Base-by-base conservation (phyloP, 2,888 invertebrate genomes). In the Athalia circularis region DNA sequence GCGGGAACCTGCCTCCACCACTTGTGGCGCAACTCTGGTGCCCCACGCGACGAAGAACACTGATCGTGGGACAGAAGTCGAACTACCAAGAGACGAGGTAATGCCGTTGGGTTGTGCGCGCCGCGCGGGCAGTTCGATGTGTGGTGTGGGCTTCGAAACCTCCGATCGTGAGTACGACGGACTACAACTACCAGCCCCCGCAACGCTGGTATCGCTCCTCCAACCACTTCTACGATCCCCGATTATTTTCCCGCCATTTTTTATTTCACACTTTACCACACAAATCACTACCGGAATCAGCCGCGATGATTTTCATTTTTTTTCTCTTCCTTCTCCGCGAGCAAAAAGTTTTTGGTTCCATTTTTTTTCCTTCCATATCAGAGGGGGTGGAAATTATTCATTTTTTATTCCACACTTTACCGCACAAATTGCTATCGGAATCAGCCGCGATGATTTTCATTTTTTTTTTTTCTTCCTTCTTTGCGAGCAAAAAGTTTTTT, bases 1-100 rank as follows among this genome's bases (percentile, higher is more conserved):
- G 85, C 87, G 86, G 86, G 83, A 83, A 82, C 85, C 85, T 86
- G 85, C 85, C 87, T 85, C 87, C 87, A 86, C 86, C 87, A 87
- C 87, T 87, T 87, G 87, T 87, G 87, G 87, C 86, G 81, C 82
- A 72, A 72, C 72, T 72, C 72, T 80, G 81, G 29, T 64, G 72
- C 50, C 59, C 77, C 76, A 64, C 79, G 79, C 80, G 81, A 79
- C 80, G 80, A 65, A 57, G 67, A 77, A 67, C 59, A 77, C 65
- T 72, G 72, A 72, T 72, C 72, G 72, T 50, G 57, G 43, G 72
- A 72, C 64, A 78, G 68, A 79, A 77, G 77, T 29, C 29, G 57
- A 62, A 59, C 59, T 64, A 65, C 65, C 76, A 77, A 74, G 67
- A 77, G 78, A 80, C 70, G 79, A 78, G 78, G 80, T 80, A 80